Percentiles rank a stretch among this genome's conserved stretches.
Conservation (phyloP, 2,888 invertebrate genomes). For the Rosalia funebris region DNA sequence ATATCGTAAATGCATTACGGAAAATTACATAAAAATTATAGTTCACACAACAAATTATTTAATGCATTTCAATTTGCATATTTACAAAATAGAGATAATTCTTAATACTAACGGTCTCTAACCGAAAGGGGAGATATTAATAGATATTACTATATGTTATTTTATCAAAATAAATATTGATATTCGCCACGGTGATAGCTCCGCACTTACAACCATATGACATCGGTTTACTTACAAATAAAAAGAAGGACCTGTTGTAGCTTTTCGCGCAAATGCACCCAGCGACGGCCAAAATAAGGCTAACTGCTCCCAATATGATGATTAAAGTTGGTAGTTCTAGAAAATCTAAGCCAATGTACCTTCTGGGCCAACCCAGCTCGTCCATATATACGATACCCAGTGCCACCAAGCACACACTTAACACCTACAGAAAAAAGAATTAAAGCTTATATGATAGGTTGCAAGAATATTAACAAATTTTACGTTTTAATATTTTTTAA, state of each 20-base stretch:
- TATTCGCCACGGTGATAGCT: conserved; percentile 1
- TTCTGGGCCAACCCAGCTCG: conserved; percentile 47
- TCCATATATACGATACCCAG: conserved; percentile 49
- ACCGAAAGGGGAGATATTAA: conserved; percentile 7
- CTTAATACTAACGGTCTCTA: background rate
- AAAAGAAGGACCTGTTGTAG: conserved; percentile 42
- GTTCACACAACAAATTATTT: no score
- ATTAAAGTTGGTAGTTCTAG: conserved; percentile 70
- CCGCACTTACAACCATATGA: conserved; percentile 1
- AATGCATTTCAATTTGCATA: no score
- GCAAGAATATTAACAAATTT: no score
- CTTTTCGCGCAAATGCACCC: conserved; percentile 51
- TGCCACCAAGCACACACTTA: conserved; percentile 51
- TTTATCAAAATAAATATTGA: conserved; percentile 19
- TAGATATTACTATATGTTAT: background rate
- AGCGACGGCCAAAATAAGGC: conserved; percentile 56
- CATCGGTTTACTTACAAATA: conserved; percentile 42
- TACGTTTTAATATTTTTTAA: no score
- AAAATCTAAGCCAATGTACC: conserved; percentile 46
- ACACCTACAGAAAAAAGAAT: conserved; percentile 44
- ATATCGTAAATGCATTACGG: no score
- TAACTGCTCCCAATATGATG: conserved; percentile 73
- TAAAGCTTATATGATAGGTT: no score
- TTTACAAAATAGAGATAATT: no score
- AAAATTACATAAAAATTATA: no score